Percentiles rank a stretch among this genome's conserved stretches.
Evolutionary conservation across 2,888 invertebrate species (phyloP).

Genomic region (Alviniconcha strummeri): DNA sequence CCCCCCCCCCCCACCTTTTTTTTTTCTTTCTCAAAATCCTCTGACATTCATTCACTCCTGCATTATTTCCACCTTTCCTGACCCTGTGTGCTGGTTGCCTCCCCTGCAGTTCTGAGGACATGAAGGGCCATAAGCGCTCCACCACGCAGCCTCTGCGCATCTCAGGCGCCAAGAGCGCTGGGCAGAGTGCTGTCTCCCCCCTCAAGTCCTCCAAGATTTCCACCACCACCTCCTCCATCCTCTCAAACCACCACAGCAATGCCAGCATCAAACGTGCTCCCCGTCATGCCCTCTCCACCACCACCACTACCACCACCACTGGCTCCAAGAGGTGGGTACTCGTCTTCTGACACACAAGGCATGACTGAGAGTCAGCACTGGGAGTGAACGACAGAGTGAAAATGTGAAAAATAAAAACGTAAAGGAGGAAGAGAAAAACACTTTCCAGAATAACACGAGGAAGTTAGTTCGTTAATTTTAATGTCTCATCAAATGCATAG

Average conservation of each 20-base stretch:
- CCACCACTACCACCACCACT: slow-evolving; percentile 54
- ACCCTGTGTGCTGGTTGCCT: neutral
- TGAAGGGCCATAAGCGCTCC: slow-evolving; percentile 65
- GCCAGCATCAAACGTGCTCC: slow-evolving; percentile 50
- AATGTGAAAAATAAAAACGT: too few relatives aligned
- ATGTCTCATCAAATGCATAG: too few relatives aligned
- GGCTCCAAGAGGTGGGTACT: slow-evolving; percentile 64
- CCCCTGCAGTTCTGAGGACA: slow-evolving; percentile 60
- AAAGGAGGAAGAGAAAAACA: too few relatives aligned
- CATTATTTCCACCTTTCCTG: neutral
- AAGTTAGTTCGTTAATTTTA: too few relatives aligned
- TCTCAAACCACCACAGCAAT: slow-evolving; percentile 38
- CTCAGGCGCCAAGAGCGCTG: slow-evolving; percentile 65
- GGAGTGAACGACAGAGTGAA: too few relatives aligned
- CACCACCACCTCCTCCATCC: slow-evolving; percentile 47
- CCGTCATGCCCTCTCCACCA: slow-evolving; percentile 47
- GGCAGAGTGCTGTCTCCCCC: slow-evolving; percentile 61
- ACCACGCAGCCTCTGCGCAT: slow-evolving; percentile 63
- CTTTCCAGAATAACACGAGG: too few relatives aligned
- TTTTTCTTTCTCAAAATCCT: too few relatives aligned
- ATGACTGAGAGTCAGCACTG: too few relatives aligned
- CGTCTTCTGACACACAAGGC: neutral
- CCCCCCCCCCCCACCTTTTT: too few relatives aligned
- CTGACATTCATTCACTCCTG: too few relatives aligned
- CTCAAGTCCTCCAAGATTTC: slow-evolving; percentile 67